phyloP scores from a whole-genome alignment of 2,888 invertebrate genomes.

The Chaetogeoica ovagalla region DNA sequence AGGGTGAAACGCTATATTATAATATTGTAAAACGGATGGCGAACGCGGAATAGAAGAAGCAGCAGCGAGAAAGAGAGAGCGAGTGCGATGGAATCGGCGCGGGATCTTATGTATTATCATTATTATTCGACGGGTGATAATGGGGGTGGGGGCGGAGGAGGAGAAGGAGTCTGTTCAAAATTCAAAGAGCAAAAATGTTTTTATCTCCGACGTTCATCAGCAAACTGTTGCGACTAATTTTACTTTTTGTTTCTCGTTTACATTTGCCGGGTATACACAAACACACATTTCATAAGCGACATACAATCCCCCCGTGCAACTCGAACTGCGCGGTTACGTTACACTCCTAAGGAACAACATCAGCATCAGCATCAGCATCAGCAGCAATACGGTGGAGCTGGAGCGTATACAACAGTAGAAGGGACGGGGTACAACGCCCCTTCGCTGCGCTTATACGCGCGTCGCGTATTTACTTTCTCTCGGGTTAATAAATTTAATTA shows the following conservation, averaged over 20 bases:
- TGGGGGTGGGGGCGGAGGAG: background rate
- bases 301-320: too few relatives aligned
- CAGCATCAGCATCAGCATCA: too few relatives aligned
- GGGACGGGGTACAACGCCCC: too few relatives aligned
- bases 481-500: slow-evolving; percentile 48
- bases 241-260: background rate
- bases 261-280: too few relatives aligned
- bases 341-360: too few relatives aligned
- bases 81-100: too few relatives aligned
- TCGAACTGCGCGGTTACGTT: slow-evolving; percentile 15
- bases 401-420: background rate
- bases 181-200: slow-evolving; percentile 13
- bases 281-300: background rate
- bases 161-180: slow-evolving; percentile 1
- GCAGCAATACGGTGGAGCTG: too few relatives aligned
- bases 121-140: background rate
- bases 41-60: too few relatives aligned
- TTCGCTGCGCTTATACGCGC: background rate
- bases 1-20: too few relatives aligned
- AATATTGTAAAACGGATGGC: too few relatives aligned
- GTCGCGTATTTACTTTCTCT: slow-evolving; percentile 14
- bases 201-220: slow-evolving; percentile 10
- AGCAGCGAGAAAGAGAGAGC: too few relatives aligned
- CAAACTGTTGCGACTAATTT: slow-evolving; percentile 36
- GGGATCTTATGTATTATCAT: too few relatives aligned